A percentile compares a stretch with the other conserved stretches of the same genome.
These are phyloP conservation scores for Drosophila melanica DNA, from an alignment of 1,140 invertebrate genomes.

Conservation along the genomic window DNA sequence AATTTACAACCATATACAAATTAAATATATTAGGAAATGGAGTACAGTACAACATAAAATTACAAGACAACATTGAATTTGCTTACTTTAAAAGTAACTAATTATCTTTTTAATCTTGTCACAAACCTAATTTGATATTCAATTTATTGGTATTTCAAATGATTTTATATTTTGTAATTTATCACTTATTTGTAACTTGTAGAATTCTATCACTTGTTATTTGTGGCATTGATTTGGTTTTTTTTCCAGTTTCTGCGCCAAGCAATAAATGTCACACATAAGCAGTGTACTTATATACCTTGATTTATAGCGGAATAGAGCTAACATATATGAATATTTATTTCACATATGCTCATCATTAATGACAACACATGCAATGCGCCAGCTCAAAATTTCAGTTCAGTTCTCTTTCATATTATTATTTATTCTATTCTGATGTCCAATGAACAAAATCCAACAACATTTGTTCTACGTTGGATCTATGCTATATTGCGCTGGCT, in stretches of 20 bases:
- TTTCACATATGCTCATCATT: slow-evolving; percentile 32
- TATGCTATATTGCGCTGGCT: slow-evolving; percentile 20
- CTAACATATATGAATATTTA: slow-evolving; percentile 13
- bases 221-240: not conserved
- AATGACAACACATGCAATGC: slow-evolving; percentile 30
- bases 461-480: not conserved
- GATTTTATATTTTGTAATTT: not conserved
- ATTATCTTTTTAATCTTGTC: too few species aligned
- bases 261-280: slow-evolving; percentile 21
- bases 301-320: slow-evolving; percentile 30
- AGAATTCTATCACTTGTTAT: not conserved
- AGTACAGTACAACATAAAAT: not conserved
- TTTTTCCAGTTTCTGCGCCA: slow-evolving; percentile 26
- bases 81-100: too few species aligned
- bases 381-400: slow-evolving; percentile 13
- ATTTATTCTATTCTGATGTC: not conserved
- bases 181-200: not conserved
- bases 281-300: slow-evolving; percentile 18
- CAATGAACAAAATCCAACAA: slow-evolving; percentile 11
- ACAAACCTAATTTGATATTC: not conserved
- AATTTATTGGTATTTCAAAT: not conserved
- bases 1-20: not conserved
- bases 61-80: too few species aligned
- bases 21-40: slow-evolving; percentile 1
- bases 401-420: slow-evolving; percentile 11